Conservation (phyloP, 2,888 invertebrate genomes). For the Leucozona laternaria region DNA sequence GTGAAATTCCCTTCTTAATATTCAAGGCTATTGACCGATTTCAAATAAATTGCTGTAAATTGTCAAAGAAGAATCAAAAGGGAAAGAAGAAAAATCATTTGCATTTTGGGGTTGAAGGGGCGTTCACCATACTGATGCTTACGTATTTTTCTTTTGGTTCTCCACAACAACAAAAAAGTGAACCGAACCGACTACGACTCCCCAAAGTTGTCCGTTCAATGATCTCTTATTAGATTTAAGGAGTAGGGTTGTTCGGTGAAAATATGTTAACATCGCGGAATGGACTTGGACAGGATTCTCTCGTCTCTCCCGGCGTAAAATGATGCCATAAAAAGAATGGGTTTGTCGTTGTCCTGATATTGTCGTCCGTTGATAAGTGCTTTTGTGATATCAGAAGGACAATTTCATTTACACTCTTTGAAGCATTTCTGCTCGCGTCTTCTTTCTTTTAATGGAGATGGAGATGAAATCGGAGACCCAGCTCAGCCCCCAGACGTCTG, state of each 20-base stretch:
- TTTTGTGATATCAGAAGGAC: constrained; percentile 70
- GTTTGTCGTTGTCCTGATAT: constrained; percentile 51
- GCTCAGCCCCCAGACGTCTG: constrained; percentile 56
- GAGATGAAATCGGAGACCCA: constrained; percentile 26
- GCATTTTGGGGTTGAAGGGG: constrained; percentile 7
- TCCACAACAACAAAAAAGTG: background rate
- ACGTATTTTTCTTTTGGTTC: background rate
- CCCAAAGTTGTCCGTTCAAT: constrained; percentile 62
- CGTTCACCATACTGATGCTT: background rate
- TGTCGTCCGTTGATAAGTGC: constrained; percentile 69
- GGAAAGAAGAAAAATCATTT: constrained; percentile 36
- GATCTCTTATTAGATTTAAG: constrained; percentile 42
- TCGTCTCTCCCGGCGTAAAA: constrained; percentile 31
- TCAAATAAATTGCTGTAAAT: constrained; percentile 21
- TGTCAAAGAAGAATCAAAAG: constrained; percentile 19
- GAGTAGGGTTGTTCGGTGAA: constrained; percentile 2
- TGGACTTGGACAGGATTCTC: constrained; percentile 47
- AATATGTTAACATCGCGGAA: constrained; percentile 31
- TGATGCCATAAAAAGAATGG: constrained; percentile 61
- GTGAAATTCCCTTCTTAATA: constrained; percentile 57
- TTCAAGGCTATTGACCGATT: constrained; percentile 72
- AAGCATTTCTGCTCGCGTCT: constrained; percentile 52
- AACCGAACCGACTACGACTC: background rate
- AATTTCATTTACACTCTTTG: constrained; percentile 71
- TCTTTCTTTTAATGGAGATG: constrained; percentile 12